These are phyloP conservation scores for Alosa sapidissima DNA, from an alignment of 2,797 vertebrate species.

Conservation along the genomic window DNA sequence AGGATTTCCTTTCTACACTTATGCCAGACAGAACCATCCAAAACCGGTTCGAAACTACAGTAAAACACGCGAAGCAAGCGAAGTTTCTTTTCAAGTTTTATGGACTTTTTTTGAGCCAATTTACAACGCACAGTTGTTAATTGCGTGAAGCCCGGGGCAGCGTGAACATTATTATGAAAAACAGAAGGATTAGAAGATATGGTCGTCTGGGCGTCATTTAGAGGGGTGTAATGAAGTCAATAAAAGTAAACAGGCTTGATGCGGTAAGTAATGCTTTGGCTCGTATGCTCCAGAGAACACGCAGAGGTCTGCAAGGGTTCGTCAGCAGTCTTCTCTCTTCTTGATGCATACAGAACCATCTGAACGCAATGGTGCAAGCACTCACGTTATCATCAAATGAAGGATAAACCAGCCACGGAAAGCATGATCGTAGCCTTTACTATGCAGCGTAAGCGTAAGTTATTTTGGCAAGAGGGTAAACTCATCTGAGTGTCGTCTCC, in stretches of 20 bases:
- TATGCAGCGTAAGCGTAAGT: too few relatives aligned
- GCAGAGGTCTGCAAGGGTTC: background rate
- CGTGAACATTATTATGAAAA: slow-evolving; percentile 33
- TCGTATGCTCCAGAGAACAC: slow-evolving; percentile 1
- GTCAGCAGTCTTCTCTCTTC: background rate
- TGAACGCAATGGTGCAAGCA: background rate
- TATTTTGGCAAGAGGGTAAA: too few relatives aligned
- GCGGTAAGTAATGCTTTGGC: slow-evolving; percentile 14
- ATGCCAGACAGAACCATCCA: background rate
- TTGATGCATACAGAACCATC: background rate
- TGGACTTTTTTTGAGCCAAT: slow-evolving; percentile 31
- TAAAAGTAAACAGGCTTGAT: slow-evolving; percentile 35
- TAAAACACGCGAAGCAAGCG: slow-evolving; percentile 35
- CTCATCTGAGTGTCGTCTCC: background rate
- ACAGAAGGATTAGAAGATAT: slow-evolving; percentile 35
- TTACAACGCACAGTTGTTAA: slow-evolving; percentile 28
- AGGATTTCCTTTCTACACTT: background rate
- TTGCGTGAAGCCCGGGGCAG: slow-evolving; percentile 19
- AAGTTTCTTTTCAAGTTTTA: slow-evolving; percentile 33
- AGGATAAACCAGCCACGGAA: too few relatives aligned
- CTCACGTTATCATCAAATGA: too few relatives aligned
- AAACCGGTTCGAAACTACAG: slow-evolving; percentile 32
- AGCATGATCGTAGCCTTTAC: too few relatives aligned
- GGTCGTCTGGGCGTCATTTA: slow-evolving; percentile 33
- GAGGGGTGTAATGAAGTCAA: slow-evolving; percentile 42